Percentiles rank a stretch among this genome's conserved stretches.
These are phyloP conservation scores for Esox masquinongy DNA, from an alignment of 2,797 vertebrate species.

Conservation along the genomic window DNA sequence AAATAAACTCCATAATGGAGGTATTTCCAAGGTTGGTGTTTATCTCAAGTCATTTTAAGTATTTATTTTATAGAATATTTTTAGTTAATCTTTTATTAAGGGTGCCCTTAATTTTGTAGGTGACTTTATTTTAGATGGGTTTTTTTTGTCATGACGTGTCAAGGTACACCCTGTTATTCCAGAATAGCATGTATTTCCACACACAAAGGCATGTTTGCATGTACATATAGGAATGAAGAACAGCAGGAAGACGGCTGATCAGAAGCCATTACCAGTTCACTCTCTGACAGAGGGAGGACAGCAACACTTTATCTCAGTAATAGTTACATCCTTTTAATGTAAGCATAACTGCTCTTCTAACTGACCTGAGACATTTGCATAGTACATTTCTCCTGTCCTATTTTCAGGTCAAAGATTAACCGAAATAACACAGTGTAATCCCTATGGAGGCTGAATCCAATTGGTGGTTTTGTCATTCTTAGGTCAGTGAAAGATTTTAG, in stretches of 20 bases:
- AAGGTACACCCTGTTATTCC: neutral
- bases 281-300: neutral
- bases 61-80: no score
- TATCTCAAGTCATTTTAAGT: no score
- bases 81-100: no score
- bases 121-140: neutral
- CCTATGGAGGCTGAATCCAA: neutral
- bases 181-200: slow-evolving; percentile 5
- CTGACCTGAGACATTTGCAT: neutral
- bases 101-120: no score
- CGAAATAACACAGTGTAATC: slow-evolving; percentile 2
- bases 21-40: no score
- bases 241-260: neutral
- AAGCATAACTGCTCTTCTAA: neutral
- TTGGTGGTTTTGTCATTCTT: neutral
- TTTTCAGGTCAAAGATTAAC: neutral
- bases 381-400: neutral
- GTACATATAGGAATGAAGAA: neutral
- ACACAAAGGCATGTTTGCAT: neutral
- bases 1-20: no score
- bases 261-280: neutral
- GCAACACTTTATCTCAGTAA: neutral
- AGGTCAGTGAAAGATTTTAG: neutral
- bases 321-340: neutral
- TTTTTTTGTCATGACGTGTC: neutral